These are phyloP conservation scores for Bibio marci DNA, from an alignment of 2,888 invertebrate genomes.

Conservation along the genomic window DNA sequence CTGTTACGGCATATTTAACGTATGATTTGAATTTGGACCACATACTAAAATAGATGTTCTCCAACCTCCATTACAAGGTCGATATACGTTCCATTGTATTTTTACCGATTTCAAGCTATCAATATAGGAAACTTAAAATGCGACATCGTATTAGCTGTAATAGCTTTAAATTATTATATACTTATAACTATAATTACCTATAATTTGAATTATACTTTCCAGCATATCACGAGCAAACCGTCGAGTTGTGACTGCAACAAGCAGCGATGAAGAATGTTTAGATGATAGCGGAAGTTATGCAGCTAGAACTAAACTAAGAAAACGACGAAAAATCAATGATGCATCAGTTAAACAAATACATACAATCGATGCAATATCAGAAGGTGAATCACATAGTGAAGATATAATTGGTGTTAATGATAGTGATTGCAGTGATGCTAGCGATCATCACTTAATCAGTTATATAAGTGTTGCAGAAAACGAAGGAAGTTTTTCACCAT, in stretches of 20 bases:
- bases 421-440: conserved; percentile 25
- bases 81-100: no score
- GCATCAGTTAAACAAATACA: conserved; percentile 29
- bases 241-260: conserved; percentile 1
- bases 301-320: conserved; percentile 13
- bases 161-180: no score
- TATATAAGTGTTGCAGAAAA: conserved; percentile 44
- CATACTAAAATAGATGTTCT: no score
- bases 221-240: conserved; percentile 3
- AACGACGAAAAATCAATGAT: conserved; percentile 28
- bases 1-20: no score
- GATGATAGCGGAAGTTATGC: background rate
- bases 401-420: conserved; percentile 22
- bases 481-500: conserved; percentile 76
- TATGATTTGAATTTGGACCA: no score
- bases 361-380: conserved; percentile 39
- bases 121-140: no score
- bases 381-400: conserved; percentile 40
- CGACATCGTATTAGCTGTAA: no score
- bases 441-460: conserved; percentile 27
- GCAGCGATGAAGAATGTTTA: conserved; percentile 1
- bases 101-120: no score
- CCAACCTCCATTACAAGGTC: no score
- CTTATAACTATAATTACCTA: no score
- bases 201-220: no score